Conservation (phyloP, 2,113 vertebrate species). For the Halichoerus grypus region DNA sequence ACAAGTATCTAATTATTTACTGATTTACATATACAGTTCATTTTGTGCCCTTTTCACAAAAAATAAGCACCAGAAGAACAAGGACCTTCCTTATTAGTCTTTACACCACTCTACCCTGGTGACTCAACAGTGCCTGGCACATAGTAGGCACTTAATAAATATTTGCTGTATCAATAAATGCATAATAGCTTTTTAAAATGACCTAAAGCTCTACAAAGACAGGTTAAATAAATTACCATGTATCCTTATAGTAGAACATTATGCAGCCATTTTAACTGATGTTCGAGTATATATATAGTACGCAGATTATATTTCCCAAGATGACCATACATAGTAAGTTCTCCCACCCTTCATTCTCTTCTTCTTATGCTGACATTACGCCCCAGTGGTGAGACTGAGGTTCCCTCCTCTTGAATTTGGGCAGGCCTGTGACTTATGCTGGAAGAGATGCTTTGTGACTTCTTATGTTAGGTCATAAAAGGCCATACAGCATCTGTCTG, state of each 20-base stretch:
- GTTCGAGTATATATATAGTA: background rate
- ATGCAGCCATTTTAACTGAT: slow-evolving; percentile 20
- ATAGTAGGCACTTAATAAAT: background rate
- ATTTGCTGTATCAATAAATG: background rate
- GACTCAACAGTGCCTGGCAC: background rate
- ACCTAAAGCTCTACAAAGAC: background rate
- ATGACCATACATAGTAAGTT: background rate
- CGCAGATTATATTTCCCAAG: background rate
- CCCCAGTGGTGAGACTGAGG: background rate
- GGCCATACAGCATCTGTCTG: background rate
- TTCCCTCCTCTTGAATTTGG: background rate
- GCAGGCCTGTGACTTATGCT: background rate
- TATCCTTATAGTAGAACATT: background rate
- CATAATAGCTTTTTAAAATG: background rate
- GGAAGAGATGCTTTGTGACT: slow-evolving; percentile 18
- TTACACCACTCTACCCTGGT: background rate
- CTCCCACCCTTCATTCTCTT: background rate
- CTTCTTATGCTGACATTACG: background rate
- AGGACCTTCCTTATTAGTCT: background rate
- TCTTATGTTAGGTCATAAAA: slow-evolving; percentile 31
- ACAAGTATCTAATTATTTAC: background rate
- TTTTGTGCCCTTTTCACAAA: slow-evolving; percentile 18
- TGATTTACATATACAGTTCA: background rate
- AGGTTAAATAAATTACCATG: background rate
- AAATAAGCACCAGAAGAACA: background rate